Evolutionary conservation across 2,888 invertebrate species (phyloP).

Genomic region (Ceratothoa steindachneri): DNA sequence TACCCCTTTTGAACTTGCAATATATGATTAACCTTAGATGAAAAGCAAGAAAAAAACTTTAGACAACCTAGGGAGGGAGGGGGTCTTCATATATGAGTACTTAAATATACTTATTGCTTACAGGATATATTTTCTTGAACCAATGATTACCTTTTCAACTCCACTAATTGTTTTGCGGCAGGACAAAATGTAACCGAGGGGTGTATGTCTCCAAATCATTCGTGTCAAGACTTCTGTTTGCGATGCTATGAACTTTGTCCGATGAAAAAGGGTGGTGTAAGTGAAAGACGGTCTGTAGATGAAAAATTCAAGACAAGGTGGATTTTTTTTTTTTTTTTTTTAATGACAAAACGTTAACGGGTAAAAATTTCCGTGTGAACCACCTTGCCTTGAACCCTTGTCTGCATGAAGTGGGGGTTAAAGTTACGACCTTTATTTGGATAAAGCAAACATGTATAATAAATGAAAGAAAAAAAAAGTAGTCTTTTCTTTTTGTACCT

Average conservation of each 20-base stretch:
- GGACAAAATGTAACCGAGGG: not conserved
- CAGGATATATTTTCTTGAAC: no score
- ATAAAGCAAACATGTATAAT: slow-evolving; percentile 2
- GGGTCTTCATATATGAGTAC: no score
- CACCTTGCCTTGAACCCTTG: slow-evolving; percentile 10
- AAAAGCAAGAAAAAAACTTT: no score
- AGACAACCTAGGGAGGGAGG: no score
- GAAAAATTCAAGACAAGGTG: slow-evolving; percentile 45
- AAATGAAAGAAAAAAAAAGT: not conserved
- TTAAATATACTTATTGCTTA: not conserved
- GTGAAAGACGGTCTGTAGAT: slow-evolving; percentile 47
- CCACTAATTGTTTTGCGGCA: not conserved
- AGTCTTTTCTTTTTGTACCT: slow-evolving; percentile 13
- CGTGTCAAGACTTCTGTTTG: not conserved
- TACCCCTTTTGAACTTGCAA: not conserved
- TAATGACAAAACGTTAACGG: not conserved
- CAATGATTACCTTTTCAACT: no score
- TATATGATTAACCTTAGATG: no score
- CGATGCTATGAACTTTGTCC: not conserved
- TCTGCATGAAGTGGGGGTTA: slow-evolving; percentile 3
- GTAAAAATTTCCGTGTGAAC: no score
- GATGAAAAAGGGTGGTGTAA: slow-evolving; percentile 29
- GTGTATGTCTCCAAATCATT: not conserved
- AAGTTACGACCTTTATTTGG: not conserved
- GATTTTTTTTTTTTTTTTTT: not conserved